phyloP scores from a whole-genome alignment of 2,797 vertebrate species.

The Scarus forsteni region DNA sequence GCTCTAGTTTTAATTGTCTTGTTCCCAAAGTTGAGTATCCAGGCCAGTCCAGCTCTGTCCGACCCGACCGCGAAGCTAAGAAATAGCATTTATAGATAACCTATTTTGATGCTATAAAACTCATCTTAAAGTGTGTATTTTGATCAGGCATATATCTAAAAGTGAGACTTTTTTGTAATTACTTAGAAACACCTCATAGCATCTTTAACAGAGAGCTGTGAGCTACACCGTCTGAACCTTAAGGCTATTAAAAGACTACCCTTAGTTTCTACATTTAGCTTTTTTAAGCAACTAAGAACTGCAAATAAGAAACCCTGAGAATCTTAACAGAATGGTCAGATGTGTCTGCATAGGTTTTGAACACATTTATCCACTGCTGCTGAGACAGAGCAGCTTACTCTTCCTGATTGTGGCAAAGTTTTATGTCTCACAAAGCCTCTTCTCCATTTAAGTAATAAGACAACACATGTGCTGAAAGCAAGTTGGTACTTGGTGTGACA shows the following conservation, averaged over 20 bases:
- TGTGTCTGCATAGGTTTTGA: background rate
- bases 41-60: too few species aligned
- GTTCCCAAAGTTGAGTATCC: too few species aligned
- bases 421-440: background rate
- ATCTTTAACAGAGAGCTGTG: background rate
- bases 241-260: background rate
- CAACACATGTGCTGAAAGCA: constrained; percentile 10
- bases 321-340: background rate
- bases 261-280: background rate
- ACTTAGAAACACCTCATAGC: too few species aligned
- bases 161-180: too few species aligned
- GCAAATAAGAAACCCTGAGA: too few species aligned
- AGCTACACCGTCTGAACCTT: background rate
- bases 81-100: too few species aligned
- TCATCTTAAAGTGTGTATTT: too few species aligned
- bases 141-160: too few species aligned
- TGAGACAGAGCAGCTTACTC: background rate
- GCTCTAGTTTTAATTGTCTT: too few species aligned
- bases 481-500: constrained; percentile 5
- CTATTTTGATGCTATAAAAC: too few species aligned
- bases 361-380: background rate
- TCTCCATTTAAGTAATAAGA: background rate
- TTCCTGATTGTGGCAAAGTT: background rate
- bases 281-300: too few species aligned
- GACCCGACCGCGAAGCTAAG: too few species aligned